Evolutionary conservation across 2,113 vertebrate species (phyloP).

Genomic region (Phyllostomus discolor): DNA sequence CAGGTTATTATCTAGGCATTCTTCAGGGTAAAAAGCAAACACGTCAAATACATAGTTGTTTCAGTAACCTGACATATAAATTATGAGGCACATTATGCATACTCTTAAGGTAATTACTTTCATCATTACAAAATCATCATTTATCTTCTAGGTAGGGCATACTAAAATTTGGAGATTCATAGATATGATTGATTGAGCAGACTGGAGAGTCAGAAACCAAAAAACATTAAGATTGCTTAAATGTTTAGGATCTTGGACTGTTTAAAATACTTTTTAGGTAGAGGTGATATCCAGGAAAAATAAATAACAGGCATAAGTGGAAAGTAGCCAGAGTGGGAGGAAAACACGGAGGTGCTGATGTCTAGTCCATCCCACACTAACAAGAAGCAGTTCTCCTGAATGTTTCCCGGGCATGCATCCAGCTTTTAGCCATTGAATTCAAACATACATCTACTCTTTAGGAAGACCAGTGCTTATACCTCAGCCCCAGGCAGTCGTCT

Average conservation of each 20-base stretch:
- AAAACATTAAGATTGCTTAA: background rate
- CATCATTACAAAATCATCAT: constrained; percentile 11
- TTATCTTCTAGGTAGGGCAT: background rate
- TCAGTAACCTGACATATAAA: background rate
- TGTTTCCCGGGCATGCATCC: background rate
- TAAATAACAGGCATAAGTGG: background rate
- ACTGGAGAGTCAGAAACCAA: background rate
- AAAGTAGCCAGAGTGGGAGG: background rate
- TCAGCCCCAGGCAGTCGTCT: background rate
- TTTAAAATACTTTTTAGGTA: background rate
- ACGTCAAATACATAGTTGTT: constrained; percentile 16
- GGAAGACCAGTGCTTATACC: background rate
- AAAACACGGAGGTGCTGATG: background rate
- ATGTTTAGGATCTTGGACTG: background rate
- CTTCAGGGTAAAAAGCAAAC: constrained; percentile 35
- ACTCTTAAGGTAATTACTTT: constrained; percentile 35
- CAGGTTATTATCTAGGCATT: constrained; percentile 19
- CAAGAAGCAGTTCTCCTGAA: background rate
- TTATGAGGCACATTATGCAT: background rate
- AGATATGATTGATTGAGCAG: background rate
- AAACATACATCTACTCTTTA: constrained; percentile 1
- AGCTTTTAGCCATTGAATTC: constrained; percentile 6
- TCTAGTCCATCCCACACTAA: background rate
- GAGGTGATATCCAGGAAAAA: background rate
- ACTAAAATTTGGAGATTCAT: background rate